Evolutionary conservation across 1,140 invertebrate genomes (phyloP).

Genomic region (Temnothorax curvispinosus): DNA sequence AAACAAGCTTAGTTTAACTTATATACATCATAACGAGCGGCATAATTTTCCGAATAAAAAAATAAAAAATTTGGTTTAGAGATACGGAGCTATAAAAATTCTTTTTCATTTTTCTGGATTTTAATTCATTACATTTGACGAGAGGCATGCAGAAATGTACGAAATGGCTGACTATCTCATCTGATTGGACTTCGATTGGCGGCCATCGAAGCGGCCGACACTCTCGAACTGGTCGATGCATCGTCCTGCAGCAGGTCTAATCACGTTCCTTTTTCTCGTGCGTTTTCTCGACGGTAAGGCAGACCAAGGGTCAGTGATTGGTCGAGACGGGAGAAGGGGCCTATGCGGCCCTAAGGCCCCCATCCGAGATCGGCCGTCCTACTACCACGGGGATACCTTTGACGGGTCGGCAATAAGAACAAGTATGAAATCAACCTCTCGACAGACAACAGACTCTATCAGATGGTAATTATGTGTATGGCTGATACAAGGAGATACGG

Average conservation of each 20-base stretch:
- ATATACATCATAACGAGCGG: background rate
- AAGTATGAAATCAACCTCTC: slow-evolving; percentile 84
- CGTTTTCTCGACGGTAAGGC: slow-evolving; percentile 71
- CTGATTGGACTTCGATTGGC: slow-evolving; percentile 76
- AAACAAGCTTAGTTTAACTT: background rate
- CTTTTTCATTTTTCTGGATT: background rate
- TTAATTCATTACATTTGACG: background rate
- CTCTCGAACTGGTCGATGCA: slow-evolving; percentile 68
- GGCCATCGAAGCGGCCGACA: slow-evolving; percentile 79
- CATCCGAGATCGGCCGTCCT: slow-evolving; percentile 82
- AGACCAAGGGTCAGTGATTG: slow-evolving; percentile 82
- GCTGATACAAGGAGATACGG: slow-evolving; percentile 82
- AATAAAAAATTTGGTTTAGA: background rate
- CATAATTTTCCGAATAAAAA: background rate
- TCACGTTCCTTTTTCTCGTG: slow-evolving; percentile 65
- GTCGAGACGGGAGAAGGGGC: slow-evolving; percentile 79
- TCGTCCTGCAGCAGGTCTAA: slow-evolving; percentile 71
- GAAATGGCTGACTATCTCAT: slow-evolving; percentile 15
- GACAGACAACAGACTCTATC: slow-evolving; percentile 86
- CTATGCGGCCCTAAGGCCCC: slow-evolving; percentile 82
- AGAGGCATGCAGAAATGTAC: background rate
- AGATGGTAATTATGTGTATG: slow-evolving; percentile 86
- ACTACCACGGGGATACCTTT: slow-evolving; percentile 83
- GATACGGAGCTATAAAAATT: background rate
- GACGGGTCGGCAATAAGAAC: slow-evolving; percentile 84